These are phyloP conservation scores for Scylla paramamosain DNA, from an alignment of 1,140 invertebrate genomes.

Conservation along the genomic window DNA sequence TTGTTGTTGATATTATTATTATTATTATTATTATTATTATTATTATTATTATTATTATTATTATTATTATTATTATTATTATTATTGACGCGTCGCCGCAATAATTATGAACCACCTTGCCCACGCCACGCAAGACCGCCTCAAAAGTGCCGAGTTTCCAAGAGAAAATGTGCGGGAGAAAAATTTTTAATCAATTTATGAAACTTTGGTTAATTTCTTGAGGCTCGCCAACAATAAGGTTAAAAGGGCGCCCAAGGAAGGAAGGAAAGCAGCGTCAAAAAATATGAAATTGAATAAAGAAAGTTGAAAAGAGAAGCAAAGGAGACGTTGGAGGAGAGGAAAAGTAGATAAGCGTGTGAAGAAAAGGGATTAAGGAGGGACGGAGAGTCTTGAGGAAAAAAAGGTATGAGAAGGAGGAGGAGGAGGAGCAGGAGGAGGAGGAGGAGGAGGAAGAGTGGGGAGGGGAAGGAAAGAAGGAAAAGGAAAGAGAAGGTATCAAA, in stretches of 20 bases:
- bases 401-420: background rate
- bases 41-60: slow-evolving; percentile 3
- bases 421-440: background rate
- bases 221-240: background rate
- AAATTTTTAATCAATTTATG: background rate
- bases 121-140: no score
- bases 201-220: no score
- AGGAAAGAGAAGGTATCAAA: background rate
- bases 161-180: background rate
- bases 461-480: background rate
- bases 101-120: no score
- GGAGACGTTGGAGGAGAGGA: background rate
- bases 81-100: no score
- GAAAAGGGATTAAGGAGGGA: background rate
- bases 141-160: no score
- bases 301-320: background rate
- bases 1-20: background rate
- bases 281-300: background rate
- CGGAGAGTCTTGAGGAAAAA: background rate
- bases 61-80: background rate
- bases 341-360: background rate
- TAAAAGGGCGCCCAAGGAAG: background rate
- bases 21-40: background rate
- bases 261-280: background rate
- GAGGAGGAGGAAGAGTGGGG: background rate